phyloP scores from a whole-genome alignment of 2,888 invertebrate genomes.

The Phragmatobia fuliginosa region DNA sequence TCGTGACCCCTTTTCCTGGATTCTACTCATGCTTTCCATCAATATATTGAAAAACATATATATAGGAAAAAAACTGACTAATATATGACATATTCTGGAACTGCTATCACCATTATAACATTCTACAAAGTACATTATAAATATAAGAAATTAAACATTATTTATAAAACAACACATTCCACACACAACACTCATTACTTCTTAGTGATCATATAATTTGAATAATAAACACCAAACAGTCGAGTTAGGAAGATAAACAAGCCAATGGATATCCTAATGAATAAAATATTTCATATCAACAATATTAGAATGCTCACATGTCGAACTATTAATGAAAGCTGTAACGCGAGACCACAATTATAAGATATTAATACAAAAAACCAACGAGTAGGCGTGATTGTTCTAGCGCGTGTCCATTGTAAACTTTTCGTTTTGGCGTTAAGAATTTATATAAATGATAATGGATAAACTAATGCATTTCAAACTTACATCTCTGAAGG shows the following conservation, averaged over 20 bases:
- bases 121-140: background rate
- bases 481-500: no score
- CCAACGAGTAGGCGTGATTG: constrained; percentile 67
- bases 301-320: constrained; percentile 36
- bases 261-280: constrained; percentile 39
- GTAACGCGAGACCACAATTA: constrained; percentile 69
- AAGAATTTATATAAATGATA: no score
- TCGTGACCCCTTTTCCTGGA: no score
- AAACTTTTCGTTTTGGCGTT: no score
- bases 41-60: no score
- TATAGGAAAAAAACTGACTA: no score
- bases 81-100: background rate
- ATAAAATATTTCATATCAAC: constrained; percentile 46
- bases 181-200: constrained; percentile 20
- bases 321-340: constrained; percentile 68
- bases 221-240: constrained; percentile 18
- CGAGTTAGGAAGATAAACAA: constrained; percentile 37
- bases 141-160: constrained; percentile 8
- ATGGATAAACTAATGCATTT: no score
- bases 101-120: background rate
- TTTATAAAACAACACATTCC: constrained; percentile 19
- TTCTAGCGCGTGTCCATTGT: constrained; percentile 58
- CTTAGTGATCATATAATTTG: constrained; percentile 9
- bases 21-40: no score
- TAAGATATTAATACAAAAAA: constrained; percentile 71